Percentiles rank a stretch among this genome's conserved stretches.
Conservation (phyloP, 2,888 invertebrate genomes). For the Willowsia nigromaculata region DNA sequence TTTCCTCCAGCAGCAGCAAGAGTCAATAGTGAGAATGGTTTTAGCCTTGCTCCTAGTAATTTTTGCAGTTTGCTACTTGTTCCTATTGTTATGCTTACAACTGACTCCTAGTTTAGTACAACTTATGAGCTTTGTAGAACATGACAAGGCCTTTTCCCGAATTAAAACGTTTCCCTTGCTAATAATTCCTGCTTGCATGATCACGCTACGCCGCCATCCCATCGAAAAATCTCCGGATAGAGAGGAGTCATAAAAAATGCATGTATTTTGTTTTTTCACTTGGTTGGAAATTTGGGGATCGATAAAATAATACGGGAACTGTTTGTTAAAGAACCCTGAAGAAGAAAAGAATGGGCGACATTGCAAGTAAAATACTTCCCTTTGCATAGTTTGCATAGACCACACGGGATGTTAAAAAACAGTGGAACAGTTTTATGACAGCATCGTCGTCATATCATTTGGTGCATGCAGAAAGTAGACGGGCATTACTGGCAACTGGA, state of each 20-base stretch:
- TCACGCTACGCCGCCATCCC: neutral
- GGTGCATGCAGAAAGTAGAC: neutral
- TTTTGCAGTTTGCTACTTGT: no score
- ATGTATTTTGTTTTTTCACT: neutral
- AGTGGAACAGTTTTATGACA: neutral
- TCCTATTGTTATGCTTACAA: no score
- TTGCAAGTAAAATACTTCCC: no score
- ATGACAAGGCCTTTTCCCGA: conserved; percentile 21
- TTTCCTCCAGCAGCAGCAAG: neutral
- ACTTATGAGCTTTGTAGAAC: neutral
- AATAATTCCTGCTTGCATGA: conserved; percentile 25
- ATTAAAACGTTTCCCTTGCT: conserved; percentile 47
- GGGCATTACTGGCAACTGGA: neutral
- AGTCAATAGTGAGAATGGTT: neutral
- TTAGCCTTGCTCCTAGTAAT: neutral
- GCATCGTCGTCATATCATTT: neutral
- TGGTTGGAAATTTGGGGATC: conserved; percentile 3
- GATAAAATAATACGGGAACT: no score
- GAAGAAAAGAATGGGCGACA: no score
- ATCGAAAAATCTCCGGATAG: neutral
- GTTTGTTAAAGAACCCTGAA: no score
- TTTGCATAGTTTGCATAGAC: neutral
- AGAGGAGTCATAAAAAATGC: conserved; percentile 12
- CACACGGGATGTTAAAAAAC: conserved; percentile 1
- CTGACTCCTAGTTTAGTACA: neutral